Evolutionary conservation across 2,888 invertebrate genomes (phyloP), one percentile per base, ranked within the genome.

Genomic region (Drosophila tanythrix): DNA sequence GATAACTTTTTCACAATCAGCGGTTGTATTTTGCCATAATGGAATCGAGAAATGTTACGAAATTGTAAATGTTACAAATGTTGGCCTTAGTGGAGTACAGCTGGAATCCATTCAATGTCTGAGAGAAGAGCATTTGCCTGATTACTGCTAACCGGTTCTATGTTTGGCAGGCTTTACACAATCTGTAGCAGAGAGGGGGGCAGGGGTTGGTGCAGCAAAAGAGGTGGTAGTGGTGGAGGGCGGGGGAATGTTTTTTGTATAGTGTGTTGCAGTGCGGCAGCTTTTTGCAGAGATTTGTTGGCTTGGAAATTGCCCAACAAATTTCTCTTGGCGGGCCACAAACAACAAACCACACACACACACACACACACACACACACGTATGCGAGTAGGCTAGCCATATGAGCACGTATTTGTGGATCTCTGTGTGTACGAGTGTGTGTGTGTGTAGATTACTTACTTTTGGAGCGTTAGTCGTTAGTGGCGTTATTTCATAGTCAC

Each of bases 241-340:
- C 25, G 25, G 8, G 2, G 13, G 51, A 10, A 21, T 35, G 58
- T 11, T 35, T 55, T 36, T 25, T 29, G 21, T 27, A 3, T 29
- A 40, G 62, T 18, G 59, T 72, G 64, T 61, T 76, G 76, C 82
- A 79, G 82, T 83, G 87, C 86, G 74, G 70, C 86, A 80, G 78
- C 77, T 76, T 81, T 73, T 80, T 88, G 90, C 85, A 88, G 86
- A 90, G 87, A 90, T 88, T 87, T 87, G 89, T 88, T 89, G 86
- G 90, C 90, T 87, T 90, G 86, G 90, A 87, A 90, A 87, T 90
- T 90, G 89, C 83, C 87, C 87, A 87, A 90, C 90, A 87, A 87
- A 87, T 87, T 87, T 90, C 90, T 85, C 83, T 88, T 83, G 81
- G 83, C 83, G 83, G 78, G 57, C 89, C 90, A 88, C 90, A 88